Evolutionary conservation across 2,888 invertebrate species (phyloP).

Genomic region (Agelastica alni): DNA sequence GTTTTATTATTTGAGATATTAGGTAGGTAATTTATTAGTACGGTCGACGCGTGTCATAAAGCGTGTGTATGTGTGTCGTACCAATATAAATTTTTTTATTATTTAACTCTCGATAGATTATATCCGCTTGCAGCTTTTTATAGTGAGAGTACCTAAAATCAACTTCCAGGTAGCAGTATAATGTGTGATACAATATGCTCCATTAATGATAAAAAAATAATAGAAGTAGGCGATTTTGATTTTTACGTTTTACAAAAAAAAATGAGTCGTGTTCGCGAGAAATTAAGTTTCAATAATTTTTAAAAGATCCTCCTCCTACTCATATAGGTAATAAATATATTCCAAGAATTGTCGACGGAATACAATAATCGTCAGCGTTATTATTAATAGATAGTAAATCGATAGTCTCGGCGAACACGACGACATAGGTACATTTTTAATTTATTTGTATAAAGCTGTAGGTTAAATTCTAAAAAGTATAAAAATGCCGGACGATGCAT

Average conservation of each 20-base stretch:
- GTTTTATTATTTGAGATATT: too few relatives aligned
- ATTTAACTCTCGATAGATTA: not conserved
- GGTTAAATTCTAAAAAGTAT: slow-evolving; percentile 37
- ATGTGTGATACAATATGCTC: slow-evolving; percentile 35
- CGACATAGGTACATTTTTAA: slow-evolving; percentile 17
- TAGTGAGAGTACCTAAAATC: slow-evolving; percentile 4
- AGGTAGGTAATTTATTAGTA: too few relatives aligned
- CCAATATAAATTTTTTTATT: not conserved
- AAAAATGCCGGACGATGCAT: slow-evolving; percentile 25
- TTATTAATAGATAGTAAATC: too few relatives aligned
- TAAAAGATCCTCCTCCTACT: slow-evolving; percentile 11
- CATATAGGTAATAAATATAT: too few relatives aligned
- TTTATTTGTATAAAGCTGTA: slow-evolving; percentile 38
- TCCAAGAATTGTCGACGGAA: too few relatives aligned
- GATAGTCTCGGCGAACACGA: slow-evolving; percentile 22
- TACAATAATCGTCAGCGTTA: too few relatives aligned
- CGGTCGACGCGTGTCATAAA: too few relatives aligned
- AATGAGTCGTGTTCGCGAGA: slow-evolving; percentile 7
- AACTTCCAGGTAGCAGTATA: slow-evolving; percentile 15
- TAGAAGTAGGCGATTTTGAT: slow-evolving; percentile 9
- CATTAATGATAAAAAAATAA: too few relatives aligned
- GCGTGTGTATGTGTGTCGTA: too few relatives aligned
- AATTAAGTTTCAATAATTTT: slow-evolving; percentile 5
- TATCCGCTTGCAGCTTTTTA: slow-evolving; percentile 4
- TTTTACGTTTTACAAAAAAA: slow-evolving; percentile 6